Evolutionary conservation across 2,888 invertebrate genomes (phyloP).

Genomic region (Lithophane ornitopus): DNA sequence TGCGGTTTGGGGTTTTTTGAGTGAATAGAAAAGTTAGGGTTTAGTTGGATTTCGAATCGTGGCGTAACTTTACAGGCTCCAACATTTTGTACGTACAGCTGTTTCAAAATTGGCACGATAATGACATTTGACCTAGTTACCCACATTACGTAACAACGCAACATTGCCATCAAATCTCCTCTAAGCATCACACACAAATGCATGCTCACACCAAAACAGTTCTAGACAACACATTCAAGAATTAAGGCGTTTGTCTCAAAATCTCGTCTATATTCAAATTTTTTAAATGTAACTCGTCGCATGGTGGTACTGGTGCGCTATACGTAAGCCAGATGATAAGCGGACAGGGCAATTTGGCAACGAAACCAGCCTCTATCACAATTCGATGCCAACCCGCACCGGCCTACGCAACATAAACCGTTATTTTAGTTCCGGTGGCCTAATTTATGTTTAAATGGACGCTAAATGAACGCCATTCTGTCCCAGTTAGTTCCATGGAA

Average conservation of each 20-base stretch:
- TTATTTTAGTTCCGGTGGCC: slow-evolving; percentile 80
- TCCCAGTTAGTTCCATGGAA: slow-evolving; percentile 67
- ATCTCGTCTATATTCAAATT: slow-evolving; percentile 74
- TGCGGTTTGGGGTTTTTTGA: background rate
- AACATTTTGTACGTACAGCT: background rate
- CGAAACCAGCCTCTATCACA: slow-evolving; percentile 79
- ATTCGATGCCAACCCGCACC: slow-evolving; percentile 84
- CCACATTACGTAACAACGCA: slow-evolving; percentile 30
- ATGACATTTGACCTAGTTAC: slow-evolving; percentile 38
- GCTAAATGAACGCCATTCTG: slow-evolving; percentile 70
- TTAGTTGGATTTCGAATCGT: background rate
- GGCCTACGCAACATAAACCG: slow-evolving; percentile 75
- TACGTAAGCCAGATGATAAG: slow-evolving; percentile 87
- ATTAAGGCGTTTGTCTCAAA: slow-evolving; percentile 59
- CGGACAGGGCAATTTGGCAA: slow-evolving; percentile 88
- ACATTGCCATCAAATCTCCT: slow-evolving; percentile 3
- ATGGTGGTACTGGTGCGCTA: slow-evolving; percentile 48
- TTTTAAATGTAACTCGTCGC: slow-evolving; percentile 69
- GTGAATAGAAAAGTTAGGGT: background rate
- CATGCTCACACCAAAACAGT: slow-evolving; percentile 13
- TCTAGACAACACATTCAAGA: slow-evolving; percentile 36
- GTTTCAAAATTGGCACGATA: slow-evolving; percentile 28
- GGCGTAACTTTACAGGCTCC: too few relatives aligned
- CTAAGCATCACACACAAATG: slow-evolving; percentile 8
- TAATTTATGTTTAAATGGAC: slow-evolving; percentile 83